Percentiles rank a stretch among this genome's conserved stretches.
phyloP scores from a whole-genome alignment of 2,888 invertebrate genomes.

The Druceiella hillmani region DNA sequence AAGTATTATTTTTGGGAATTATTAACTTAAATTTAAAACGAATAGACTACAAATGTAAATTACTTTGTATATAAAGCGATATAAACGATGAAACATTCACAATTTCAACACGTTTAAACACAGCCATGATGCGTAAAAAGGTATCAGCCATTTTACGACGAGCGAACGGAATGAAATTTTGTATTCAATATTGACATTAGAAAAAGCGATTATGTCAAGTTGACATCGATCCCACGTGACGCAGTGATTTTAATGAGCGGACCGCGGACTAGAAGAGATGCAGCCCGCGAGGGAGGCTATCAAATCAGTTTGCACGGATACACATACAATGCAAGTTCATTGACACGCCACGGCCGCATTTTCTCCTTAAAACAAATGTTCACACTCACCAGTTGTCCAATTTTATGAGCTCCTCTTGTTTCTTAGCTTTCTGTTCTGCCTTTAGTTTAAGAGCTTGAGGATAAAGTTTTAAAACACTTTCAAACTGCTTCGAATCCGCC shows the following conservation, averaged over 20 bases:
- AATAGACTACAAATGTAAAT: too few species aligned
- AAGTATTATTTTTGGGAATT: too few species aligned
- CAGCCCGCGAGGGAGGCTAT: slow-evolving; percentile 61
- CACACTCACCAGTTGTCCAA: slow-evolving; percentile 89
- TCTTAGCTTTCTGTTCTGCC: slow-evolving; percentile 86
- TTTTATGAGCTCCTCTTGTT: slow-evolving; percentile 90
- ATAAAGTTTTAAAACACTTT: slow-evolving; percentile 84
- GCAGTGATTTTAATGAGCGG: slow-evolving; percentile 65
- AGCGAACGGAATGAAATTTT: slow-evolving; percentile 50
- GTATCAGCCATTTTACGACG: slow-evolving; percentile 55
- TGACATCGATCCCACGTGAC: slow-evolving; percentile 72
- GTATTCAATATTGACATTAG: slow-evolving; percentile 49
- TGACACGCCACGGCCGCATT: slow-evolving; percentile 57
- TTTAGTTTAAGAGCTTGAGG: slow-evolving; percentile 87
- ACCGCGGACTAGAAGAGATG: slow-evolving; percentile 54
- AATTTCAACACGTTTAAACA: too few species aligned
- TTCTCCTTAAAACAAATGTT: slow-evolving; percentile 50
- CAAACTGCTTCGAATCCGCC: slow-evolving; percentile 82
- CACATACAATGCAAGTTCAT: slow-evolving; percentile 57
- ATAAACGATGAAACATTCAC: too few species aligned
- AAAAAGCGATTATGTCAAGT: slow-evolving; percentile 55
- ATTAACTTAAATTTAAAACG: too few species aligned
- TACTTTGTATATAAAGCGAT: too few species aligned
- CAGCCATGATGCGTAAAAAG: slow-evolving; percentile 40
- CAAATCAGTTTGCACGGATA: slow-evolving; percentile 57